Conservation (phyloP, 2,113 vertebrate species). For the Pseudopipra pipra region DNA sequence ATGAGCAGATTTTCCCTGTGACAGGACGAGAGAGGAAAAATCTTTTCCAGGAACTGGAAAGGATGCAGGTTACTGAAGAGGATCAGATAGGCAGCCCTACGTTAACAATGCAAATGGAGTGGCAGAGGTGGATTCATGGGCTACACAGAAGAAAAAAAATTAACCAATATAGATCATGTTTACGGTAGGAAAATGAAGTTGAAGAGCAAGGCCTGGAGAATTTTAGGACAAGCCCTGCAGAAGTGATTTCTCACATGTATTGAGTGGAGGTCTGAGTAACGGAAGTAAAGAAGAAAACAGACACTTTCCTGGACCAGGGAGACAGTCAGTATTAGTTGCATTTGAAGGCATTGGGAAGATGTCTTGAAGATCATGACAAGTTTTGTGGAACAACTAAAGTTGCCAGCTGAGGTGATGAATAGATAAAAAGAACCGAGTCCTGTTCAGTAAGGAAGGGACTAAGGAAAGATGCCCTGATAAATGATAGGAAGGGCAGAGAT, state of each 20-base stretch:
- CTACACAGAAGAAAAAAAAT: not conserved
- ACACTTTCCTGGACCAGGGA: not conserved
- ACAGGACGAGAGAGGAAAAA: not conserved
- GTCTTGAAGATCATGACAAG: not conserved
- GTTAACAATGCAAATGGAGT: not conserved
- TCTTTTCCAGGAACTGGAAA: not conserved
- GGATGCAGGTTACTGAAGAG: not conserved
- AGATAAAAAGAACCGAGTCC: not conserved
- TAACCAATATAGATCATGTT: not conserved
- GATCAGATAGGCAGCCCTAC: not conserved
- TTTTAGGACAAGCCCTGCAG: not conserved
- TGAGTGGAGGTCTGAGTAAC: not conserved
- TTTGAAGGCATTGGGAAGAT: not conserved
- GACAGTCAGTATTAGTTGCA: not conserved
- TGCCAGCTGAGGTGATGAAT: not conserved
- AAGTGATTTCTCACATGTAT: not conserved
- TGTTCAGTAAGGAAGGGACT: not conserved
- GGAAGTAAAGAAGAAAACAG: not conserved
- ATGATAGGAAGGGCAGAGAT: not conserved
- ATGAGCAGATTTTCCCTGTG: not conserved
- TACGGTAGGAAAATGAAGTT: not conserved
- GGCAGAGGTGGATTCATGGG: not conserved
- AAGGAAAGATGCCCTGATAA: not conserved
- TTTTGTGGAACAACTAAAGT: not conserved
- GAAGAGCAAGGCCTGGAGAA: not conserved